These are phyloP conservation scores for Leguminivora glycinivorella DNA, from an alignment of 1,140 invertebrate species.

Conservation along the genomic window DNA sequence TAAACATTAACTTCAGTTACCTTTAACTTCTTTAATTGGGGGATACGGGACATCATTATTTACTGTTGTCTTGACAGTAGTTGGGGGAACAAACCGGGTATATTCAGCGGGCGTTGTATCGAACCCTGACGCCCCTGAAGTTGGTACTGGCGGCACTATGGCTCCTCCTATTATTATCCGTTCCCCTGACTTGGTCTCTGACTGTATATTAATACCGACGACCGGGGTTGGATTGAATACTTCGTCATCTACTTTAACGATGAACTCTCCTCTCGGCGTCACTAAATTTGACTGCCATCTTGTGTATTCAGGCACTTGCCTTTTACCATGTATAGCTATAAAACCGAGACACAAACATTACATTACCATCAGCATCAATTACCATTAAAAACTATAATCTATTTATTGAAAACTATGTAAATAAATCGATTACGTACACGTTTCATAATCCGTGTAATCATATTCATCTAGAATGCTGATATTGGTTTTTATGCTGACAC, in stretches of 20 bases:
- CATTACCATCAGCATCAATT: too few species aligned
- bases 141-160: conserved; percentile 42
- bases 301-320: conserved; percentile 59
- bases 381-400: too few species aligned
- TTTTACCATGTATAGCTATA: conserved; percentile 58
- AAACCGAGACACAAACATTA: conserved; percentile 18
- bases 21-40: not conserved
- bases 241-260: conserved; percentile 71
- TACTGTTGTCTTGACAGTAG: conserved; percentile 36
- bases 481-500: conserved; percentile 44
- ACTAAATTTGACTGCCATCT: conserved; percentile 55
- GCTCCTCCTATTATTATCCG: conserved; percentile 61
- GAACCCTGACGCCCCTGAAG: not conserved
- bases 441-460: conserved; percentile 39
- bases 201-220: conserved; percentile 60
- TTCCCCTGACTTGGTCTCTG: conserved; percentile 46
- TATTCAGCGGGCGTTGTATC: conserved; percentile 42
- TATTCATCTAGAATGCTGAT: conserved; percentile 43
- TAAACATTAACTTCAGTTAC: not conserved
- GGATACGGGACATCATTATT: conserved; percentile 34
- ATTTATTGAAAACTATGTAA: not conserved
- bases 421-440: conserved; percentile 49
- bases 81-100: conserved; percentile 57
- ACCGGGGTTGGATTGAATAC: conserved; percentile 51
- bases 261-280: conserved; percentile 60